Evolutionary conservation across 1,140 invertebrate genomes (phyloP), one percentile per base, ranked within the genome.

Genomic region (Helicoverpa zea): DNA sequence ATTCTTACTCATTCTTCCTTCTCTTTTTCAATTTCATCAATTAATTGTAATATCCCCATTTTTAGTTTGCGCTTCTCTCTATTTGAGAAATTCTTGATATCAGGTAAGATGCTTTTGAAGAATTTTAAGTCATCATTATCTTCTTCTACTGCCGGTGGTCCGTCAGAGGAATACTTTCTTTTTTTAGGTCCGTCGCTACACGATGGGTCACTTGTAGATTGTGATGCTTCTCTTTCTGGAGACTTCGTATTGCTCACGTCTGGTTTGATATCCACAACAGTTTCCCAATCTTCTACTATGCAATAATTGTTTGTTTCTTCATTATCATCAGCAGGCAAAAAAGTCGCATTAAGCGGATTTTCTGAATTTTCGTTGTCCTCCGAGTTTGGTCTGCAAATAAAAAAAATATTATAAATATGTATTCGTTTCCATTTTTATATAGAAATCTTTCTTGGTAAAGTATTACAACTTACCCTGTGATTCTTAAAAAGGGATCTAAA

Each of bases 71-170:
- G 77, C 70, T 89, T 89, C n/a, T 89, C 86, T 66, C 84, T 84
- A 3, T 63, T 76, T 1, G 85, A 80, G 66, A 88, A 88, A 68
- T 84, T 74, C 80, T 78, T 84, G 13, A 88, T 89, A 80, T 88
- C 88, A 51, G 85, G 86, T 29, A 89, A 49, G 7, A 89, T 85
- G 80, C 87, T 87, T 85, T 83, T 87, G n/a, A 89, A 89, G 54
- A 89, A 88, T 59, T 85, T 82, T 58, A 88, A 78, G 54, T 89
- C 87, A 80, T 87, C 83, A 56, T 72, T 84, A 12, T 84, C 84
- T 0, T 80, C 80, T 10, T 83, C 83, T 59, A 49, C 59, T n/a
- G 2, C 66, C 68, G 66, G 35, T 9, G 77, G 79, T 75, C 80
- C 59, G 51, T 74, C 63, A 11, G 18, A 54, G 54, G 75, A 64